Evolutionary conservation across 2,113 vertebrate species (phyloP).

Genomic region (Agapornis roseicollis): DNA sequence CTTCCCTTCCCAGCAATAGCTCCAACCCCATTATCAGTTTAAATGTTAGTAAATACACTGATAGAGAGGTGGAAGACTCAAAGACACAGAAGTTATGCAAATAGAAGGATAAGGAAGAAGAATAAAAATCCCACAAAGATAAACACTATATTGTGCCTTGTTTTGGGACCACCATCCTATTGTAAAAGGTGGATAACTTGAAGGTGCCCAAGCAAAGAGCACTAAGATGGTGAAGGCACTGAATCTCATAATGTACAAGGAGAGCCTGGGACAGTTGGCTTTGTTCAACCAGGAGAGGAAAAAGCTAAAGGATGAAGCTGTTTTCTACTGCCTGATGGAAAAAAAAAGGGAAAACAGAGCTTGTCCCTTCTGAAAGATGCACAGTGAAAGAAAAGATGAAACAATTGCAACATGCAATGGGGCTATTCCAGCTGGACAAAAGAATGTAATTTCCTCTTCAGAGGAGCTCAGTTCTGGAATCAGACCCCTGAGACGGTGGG

Average conservation of each 20-base stretch:
- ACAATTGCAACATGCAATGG: fast-evolving
- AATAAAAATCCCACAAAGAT: background rate
- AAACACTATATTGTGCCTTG: background rate
- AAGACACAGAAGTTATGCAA: background rate
- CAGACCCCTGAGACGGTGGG: background rate
- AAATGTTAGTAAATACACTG: background rate
- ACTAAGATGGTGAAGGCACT: background rate
- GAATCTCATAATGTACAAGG: background rate
- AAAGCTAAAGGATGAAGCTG: background rate
- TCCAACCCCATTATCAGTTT: background rate
- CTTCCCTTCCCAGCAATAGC: background rate
- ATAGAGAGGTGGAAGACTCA: background rate
- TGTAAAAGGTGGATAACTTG: background rate
- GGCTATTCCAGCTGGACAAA: background rate
- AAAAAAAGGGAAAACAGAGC: background rate
- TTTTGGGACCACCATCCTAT: background rate
- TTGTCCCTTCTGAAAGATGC: background rate
- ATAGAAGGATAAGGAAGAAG: background rate
- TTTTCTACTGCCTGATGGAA: background rate
- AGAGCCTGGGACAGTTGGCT: background rate
- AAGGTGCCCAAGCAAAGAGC: background rate
- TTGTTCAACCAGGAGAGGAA: background rate
- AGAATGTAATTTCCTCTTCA: background rate
- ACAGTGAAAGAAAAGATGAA: background rate
- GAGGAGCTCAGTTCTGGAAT: background rate